A percentile compares a stretch with the other conserved stretches of the same genome.
Evolutionary conservation across 2,888 invertebrate genomes (phyloP).

Genomic region (Trachelus stipa): DNA sequence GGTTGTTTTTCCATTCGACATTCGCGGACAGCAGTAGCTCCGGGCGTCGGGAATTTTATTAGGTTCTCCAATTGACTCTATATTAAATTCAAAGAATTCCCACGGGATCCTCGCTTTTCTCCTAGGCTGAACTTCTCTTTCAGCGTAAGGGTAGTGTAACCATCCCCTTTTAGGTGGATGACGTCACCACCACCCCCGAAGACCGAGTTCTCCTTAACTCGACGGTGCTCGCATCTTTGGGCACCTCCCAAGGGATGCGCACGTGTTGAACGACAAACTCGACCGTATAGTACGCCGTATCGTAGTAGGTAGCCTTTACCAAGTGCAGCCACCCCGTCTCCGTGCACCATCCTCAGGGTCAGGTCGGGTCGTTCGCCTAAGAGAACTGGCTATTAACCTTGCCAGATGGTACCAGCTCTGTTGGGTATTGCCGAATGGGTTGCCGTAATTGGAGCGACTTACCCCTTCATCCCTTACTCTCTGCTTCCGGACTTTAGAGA

Average conservation of each 20-base stretch:
- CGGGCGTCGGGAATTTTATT: constrained; percentile 60
- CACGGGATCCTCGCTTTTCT: constrained; percentile 38
- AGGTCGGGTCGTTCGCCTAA: constrained; percentile 40
- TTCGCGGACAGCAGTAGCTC: constrained; percentile 34
- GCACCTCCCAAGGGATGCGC: constrained; percentile 37
- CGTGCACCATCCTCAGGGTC: constrained; percentile 17
- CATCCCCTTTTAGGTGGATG: constrained; percentile 9
- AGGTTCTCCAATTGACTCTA: constrained; percentile 62
- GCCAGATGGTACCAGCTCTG: constrained; percentile 32
- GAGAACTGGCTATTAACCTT: constrained; percentile 42
- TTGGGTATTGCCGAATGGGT: constrained; percentile 23
- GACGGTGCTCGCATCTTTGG: constrained; percentile 39
- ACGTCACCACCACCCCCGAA: constrained; percentile 27
- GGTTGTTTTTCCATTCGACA: constrained; percentile 45
- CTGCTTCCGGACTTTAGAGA: too few species aligned
- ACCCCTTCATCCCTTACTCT: constrained; percentile 20
- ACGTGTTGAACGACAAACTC: constrained; percentile 42
- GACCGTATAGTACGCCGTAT: constrained; percentile 11
- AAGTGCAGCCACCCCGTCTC: constrained; percentile 11
- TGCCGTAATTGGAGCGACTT: constrained; percentile 32
- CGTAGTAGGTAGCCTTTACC: background rate
- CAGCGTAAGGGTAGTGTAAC: constrained; percentile 16
- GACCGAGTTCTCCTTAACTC: background rate
- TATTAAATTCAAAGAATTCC: constrained; percentile 64
- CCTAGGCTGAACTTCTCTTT: constrained; percentile 26